Base-by-base conservation (phyloP, 2,113 vertebrate species). In the Chaetodon trifascialis region DNA sequence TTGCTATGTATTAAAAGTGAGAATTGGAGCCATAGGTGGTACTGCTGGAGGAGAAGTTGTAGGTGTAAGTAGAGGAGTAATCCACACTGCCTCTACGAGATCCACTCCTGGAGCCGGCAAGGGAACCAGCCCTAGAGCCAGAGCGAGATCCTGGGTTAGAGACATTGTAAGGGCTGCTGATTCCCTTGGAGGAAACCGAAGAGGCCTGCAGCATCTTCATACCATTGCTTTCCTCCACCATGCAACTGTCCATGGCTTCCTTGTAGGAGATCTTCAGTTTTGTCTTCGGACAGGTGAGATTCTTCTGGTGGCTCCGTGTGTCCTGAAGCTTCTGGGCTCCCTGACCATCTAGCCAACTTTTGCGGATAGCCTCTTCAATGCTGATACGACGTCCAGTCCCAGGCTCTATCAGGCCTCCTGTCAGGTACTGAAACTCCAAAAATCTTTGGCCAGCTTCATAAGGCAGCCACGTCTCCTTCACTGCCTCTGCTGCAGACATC, bases 201-300 rank as follows among this genome's bases (percentile, higher is more conserved):
- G 98, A 95, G 0, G 99, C 99, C 93, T 98, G 97, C 83, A 99
- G 94, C 90, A 99, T 95, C 85, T 97, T 97, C 80, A 99, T 94
- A 8, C 97, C 97, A 0, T 97, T 98, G 92, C 95, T 94, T 51
- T 99, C 98, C 87, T 99, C 98, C 80, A 99, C 98, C 98, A 99
- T 99, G 79, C 97, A 99, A 64, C 95, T 95, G 84, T 97, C 98
- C 95, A 99, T 95, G 19, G 99, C 98, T 75, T 99, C 96, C 90
- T 97, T 99, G 91, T 99, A 99, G 42, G 98, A 98, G 88, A 99
- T 98, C 94, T 99, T 99, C 87, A 99, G 95, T 73, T 99, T 99
- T 71, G 99, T 99, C 93, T 99, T 99, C 58, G 99, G 99, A 81
- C 98, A 99, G 47, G 97, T 99, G 83, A 99, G 93, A 91, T 96